A percentile compares a stretch with the other conserved stretches of the same genome.
Evolutionary conservation across 92 coral and sea anemone species (phyloP).

Genomic region (Porites rus): DNA sequence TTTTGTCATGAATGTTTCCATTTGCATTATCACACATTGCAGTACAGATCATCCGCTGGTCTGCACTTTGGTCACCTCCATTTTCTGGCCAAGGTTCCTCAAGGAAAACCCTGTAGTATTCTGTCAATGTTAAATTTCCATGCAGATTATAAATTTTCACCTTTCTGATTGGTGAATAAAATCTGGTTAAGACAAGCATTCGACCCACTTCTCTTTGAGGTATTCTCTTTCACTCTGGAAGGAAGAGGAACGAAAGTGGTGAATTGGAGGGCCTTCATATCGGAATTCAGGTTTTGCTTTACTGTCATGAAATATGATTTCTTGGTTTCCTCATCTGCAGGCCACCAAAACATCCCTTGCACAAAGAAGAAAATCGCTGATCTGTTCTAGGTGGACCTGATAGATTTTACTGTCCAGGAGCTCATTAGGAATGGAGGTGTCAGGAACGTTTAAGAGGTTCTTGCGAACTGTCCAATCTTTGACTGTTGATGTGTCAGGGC

Average conservation of each 20-base stretch:
- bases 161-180: neutral
- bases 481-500: constrained; percentile 17
- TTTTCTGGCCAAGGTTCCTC: constrained; percentile 13
- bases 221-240: neutral
- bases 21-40: too few relatives aligned
- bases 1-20: too few relatives aligned
- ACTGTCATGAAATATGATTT: neutral
- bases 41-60: neutral
- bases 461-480: constrained; percentile 32
- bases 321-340: neutral
- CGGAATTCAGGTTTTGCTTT: neutral
- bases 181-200: neutral
- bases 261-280: neutral
- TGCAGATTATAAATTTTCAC: neutral
- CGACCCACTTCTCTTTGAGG: neutral
- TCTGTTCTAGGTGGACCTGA: neutral
- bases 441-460: constrained; percentile 16
- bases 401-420: neutral
- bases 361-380: neutral
- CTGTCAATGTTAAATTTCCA: neutral
- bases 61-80: neutral
- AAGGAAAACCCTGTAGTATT: neutral
- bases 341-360: neutral
- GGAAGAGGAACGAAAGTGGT: neutral
- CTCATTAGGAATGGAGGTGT: constrained; percentile 25